Evolutionary conservation across 2,888 invertebrate genomes (phyloP).

Genomic region (Poecilus cupreus): DNA sequence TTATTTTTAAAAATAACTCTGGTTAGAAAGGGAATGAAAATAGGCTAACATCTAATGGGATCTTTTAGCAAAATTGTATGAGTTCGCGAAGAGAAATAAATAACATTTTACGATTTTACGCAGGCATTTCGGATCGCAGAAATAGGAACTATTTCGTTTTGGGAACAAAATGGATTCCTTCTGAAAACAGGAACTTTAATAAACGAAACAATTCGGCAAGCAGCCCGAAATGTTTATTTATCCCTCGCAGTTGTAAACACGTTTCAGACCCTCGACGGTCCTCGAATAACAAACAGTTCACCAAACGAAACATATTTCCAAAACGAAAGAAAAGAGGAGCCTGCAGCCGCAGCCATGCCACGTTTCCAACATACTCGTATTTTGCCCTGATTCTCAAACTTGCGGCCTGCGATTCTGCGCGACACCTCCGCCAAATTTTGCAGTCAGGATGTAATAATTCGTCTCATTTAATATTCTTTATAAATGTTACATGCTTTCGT

Average conservation of each 20-base stretch:
- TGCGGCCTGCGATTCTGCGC: no score
- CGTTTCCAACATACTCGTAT: not conserved
- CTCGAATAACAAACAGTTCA: constrained; percentile 52
- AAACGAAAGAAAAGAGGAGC: constrained; percentile 43
- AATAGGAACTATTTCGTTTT: constrained; percentile 25
- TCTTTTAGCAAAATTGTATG: not conserved
- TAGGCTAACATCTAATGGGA: no score
- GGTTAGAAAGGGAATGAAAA: not conserved
- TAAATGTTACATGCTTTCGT: no score
- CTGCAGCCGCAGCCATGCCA: not conserved
- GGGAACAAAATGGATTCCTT: constrained; percentile 33
- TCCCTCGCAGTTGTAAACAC: constrained; percentile 52
- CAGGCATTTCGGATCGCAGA: not conserved
- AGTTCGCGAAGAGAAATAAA: not conserved
- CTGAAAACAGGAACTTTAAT: constrained; percentile 51
- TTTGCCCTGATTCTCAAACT: constrained; percentile 3
- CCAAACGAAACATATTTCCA: constrained; percentile 40
- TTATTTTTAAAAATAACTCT: no score
- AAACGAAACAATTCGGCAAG: constrained; percentile 54
- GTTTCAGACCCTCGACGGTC: constrained; percentile 22
- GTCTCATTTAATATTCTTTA: no score
- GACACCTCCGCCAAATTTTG: no score
- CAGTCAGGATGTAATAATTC: no score
- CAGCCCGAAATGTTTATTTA: constrained; percentile 55
- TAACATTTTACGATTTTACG: constrained; percentile 5